Evolutionary conservation across 2,113 vertebrate genomes (phyloP), one percentile per base, ranked within the genome.

Genomic region (Mustela nigripes): DNA sequence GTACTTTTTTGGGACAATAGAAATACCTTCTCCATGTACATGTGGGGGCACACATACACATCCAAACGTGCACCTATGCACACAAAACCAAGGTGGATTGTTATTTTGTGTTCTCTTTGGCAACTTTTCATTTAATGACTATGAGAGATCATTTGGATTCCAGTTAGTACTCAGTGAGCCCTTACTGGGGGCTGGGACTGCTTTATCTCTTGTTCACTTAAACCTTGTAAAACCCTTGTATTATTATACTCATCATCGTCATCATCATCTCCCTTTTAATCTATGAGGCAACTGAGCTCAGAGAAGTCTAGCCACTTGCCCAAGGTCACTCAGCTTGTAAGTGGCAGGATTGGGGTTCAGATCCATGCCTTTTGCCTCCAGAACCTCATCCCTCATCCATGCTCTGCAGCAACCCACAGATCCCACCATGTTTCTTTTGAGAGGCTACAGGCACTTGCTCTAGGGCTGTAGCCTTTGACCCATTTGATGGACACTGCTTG

Each of bases 1-100:
- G 10, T 58, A 94, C 45, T 67, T 79, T n/a, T 69, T 63, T 4
- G 45, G 63, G 74, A 63, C 81, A 63, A 81, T 56, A 74, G 65
- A 74, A 87, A 58, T 24, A 19, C 48, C 50, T 82, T 65, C 15
- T 16, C n/a, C 18, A 50, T 0, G 1, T 18, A 69, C 33, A 73
- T 0, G 0, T 65, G 45, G 56, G 31, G 21, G n/a, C 10, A 7
- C n/a, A 22, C 6, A 85, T 4, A 12, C 31, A 42, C 10, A 12
- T 31, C 42, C 42, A 78, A 33, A 78, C 3, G 33, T 18, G 22
- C 10, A 7, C 16, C 11, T 28, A 15, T 21, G 42, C 56, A 76
- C 56, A 62, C 56, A 10, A 36, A 4, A 91, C 56, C 45, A n/a
- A 79, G 18, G 31, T 1, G 10, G 28, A 14, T 22, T 28, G 26